Evolutionary conservation across 2,888 invertebrate genomes (phyloP).

Genomic region (Cryptocephalus primarius): DNA sequence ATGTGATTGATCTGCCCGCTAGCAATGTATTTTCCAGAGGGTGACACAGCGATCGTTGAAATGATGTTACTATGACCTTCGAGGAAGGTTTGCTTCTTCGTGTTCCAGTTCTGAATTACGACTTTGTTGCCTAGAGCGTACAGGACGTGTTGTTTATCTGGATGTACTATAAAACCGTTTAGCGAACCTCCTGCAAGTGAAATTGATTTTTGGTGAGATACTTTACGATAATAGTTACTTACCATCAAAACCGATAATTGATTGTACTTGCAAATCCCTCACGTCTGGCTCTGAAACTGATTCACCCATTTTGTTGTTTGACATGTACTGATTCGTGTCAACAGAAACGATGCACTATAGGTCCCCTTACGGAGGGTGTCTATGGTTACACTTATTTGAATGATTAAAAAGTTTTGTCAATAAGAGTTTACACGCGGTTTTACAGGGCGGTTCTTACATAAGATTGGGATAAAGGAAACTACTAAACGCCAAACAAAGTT

Average conservation of each 20-base stretch:
- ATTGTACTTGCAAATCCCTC: conserved; percentile 51
- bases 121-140: conserved; percentile 74
- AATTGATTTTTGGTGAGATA: conserved; percentile 8
- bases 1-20: conserved; percentile 87
- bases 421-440: neutral
- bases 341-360: neutral
- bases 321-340: too few relatives aligned
- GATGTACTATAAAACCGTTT: conserved; percentile 59
- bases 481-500: too few relatives aligned
- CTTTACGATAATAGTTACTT: conserved; percentile 29
- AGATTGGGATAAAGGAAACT: too few relatives aligned
- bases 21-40: conserved; percentile 65
- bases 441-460: neutral
- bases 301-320: too few relatives aligned
- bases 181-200: conserved; percentile 32
- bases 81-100: conserved; percentile 63
- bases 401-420: neutral
- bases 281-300: conserved; percentile 34
- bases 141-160: conserved; percentile 56
- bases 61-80: conserved; percentile 72
- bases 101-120: conserved; percentile 55
- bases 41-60: conserved; percentile 66
- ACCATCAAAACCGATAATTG: conserved; percentile 78
- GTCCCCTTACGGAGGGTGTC: neutral
- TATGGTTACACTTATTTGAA: neutral